A percentile compares a stretch with the other conserved stretches of the same genome.
These are phyloP conservation scores for Minunthozetes semirufus DNA, from an alignment of 2,888 invertebrate species.

Conservation along the genomic window DNA sequence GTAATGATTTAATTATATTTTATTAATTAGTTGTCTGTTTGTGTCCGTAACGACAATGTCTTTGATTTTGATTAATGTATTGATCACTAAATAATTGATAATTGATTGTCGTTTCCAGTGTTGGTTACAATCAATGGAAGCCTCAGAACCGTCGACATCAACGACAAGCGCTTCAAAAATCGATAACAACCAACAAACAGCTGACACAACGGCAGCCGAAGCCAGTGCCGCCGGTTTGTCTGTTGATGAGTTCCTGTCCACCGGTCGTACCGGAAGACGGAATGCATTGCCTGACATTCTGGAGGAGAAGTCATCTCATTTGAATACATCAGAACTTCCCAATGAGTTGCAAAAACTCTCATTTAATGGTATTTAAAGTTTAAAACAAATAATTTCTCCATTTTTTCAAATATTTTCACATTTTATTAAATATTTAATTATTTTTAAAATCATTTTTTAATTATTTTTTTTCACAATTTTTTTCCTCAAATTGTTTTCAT, in stretches of 20 bases:
- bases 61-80: background rate
- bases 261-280: conserved; percentile 75
- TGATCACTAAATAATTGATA: too few relatives aligned
- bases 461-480: too few relatives aligned
- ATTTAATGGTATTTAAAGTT: conserved; percentile 23
- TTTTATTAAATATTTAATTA: background rate
- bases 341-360: conserved; percentile 64
- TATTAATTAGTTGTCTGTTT: too few relatives aligned
- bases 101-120: background rate
- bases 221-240: background rate
- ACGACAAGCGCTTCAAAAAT: background rate
- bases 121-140: background rate
- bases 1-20: too few relatives aligned
- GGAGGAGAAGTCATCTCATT: conserved; percentile 63
- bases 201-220: background rate
- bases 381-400: background rate
- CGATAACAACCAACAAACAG: background rate
- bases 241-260: conserved; percentile 67
- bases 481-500: too few relatives aligned
- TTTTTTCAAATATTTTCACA: background rate
- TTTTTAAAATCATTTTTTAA: background rate
- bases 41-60: background rate
- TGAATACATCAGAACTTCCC: conserved; percentile 66
- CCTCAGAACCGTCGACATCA: conserved; percentile 15
- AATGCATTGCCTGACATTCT: conserved; percentile 81